Percentiles rank a stretch among this genome's conserved stretches.
These are phyloP conservation scores for Ostrea denselamellosa DNA, from an alignment of 1,140 invertebrate genomes.

Conservation along the genomic window DNA sequence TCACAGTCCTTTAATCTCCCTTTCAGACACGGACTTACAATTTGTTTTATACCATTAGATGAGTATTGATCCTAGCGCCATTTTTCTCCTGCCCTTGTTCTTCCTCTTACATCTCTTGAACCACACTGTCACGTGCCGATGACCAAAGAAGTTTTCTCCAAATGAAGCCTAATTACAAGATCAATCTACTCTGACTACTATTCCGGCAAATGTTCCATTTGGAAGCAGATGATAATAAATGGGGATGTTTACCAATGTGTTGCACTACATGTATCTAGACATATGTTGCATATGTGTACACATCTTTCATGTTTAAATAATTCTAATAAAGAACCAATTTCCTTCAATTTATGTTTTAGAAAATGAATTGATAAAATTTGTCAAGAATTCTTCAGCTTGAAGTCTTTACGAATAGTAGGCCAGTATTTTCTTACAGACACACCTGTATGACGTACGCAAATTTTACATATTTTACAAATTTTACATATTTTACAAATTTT, in stretches of 20 bases:
- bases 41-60: neutral
- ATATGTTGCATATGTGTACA: no score
- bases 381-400: no score
- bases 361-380: no score
- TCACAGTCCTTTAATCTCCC: conserved; percentile 9
- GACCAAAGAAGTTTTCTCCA: neutral
- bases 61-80: neutral
- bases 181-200: neutral
- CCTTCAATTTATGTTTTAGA: no score
- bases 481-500: no score
- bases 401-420: no score
- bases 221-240: neutral
- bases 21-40: conserved; percentile 7
- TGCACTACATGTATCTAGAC: no score
- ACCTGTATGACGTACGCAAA: no score
- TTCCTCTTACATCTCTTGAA: neutral
- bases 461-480: no score
- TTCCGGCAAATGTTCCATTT: neutral
- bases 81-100: neutral
- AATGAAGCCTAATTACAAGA: conserved; percentile 8
- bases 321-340: no score
- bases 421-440: no score
- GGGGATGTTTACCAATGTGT: neutral
- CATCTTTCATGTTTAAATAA: no score
- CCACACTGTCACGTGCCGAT: neutral